Base-by-base conservation (phyloP, 2,113 vertebrate genomes). In the Cephalopholis sonnerati region DNA sequence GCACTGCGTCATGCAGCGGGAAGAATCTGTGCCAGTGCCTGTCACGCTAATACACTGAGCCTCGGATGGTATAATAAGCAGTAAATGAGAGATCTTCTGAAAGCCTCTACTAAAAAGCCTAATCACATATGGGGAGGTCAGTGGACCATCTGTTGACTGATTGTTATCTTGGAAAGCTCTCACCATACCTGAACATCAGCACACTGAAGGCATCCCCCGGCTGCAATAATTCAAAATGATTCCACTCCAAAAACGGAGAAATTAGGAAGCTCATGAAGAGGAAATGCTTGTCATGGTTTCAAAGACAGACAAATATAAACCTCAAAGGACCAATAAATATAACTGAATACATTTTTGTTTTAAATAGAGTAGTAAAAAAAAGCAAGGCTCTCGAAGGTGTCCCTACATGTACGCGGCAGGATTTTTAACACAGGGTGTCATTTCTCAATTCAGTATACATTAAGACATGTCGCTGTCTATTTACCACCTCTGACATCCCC, bases 111-210 rank as follows among this genome's bases (percentile, higher is more conserved):
- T 89, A 84, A 92, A 90, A 88, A 84, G 77, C 86, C 84, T 74
- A 61, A 85, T 93, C 84, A 77, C 86, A 93, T 92, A 91, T 89
- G 86, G 90, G 76, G 82, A 92, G 86, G 91, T 93, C 92, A 84
- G 86, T 41, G 62, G 82, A 88, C 91, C 91, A 93, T 92, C 92
- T 93, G 93, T 15, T 86, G 84, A 81, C 79, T 74, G 87, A 83
- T 81, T 80, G 83, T 84, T 85, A 85, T 89, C 78, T 82, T 82
- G 81, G 79, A 86, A 51, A 79, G 81, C 83, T 85, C 77, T 63
- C 61, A 10, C 59, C 68, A 75, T 76, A 91, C 91, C 89, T 90
- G 87, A 87, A 83, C 84, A 90, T 74, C 89, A 79, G 82, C 58
- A 22, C 2, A 55, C 59, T 78, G 51, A 77, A 87, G 63, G 71